These are phyloP conservation scores for Anneissia japonica DNA, from an alignment of 35 echinoderm and acorn worm species.

Conservation along the genomic window DNA sequence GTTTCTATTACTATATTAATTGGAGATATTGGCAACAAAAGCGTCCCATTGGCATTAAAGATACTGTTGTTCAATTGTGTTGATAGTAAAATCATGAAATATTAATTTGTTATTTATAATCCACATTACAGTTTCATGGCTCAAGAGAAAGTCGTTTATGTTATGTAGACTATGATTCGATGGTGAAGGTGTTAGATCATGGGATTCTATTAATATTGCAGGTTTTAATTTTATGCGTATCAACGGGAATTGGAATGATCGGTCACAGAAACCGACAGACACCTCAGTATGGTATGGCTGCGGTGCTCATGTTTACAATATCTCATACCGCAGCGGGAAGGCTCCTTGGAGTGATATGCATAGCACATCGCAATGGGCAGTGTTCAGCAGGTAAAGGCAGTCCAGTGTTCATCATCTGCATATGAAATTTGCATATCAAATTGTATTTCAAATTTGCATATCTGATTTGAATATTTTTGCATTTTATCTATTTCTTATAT, in stretches of 20 bases:
- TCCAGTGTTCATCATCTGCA: too few relatives aligned
- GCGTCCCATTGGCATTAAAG: too few relatives aligned
- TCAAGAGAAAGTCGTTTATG: neutral
- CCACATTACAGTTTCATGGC: neutral
- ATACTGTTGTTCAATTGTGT: too few relatives aligned
- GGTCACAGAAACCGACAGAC: conserved; percentile 72
- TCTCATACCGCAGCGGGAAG: conserved; percentile 51
- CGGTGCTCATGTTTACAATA: conserved; percentile 91
- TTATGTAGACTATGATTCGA: neutral
- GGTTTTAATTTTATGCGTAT: conserved; percentile 35
- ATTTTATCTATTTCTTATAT: too few relatives aligned
- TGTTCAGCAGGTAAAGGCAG: conserved; percentile 68
- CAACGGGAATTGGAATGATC: conserved; percentile 92
- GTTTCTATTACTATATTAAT: too few relatives aligned
- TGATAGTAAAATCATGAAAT: too few relatives aligned
- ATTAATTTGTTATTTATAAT: too few relatives aligned
- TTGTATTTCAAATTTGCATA: neutral
- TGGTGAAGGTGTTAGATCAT: neutral
- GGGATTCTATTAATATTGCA: neutral
- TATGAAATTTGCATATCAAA: neutral
- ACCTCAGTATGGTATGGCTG: conserved; percentile 94
- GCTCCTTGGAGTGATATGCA: conserved; percentile 92
- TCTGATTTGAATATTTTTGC: neutral
- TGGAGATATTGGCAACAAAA: too few relatives aligned
- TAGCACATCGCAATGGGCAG: conserved; percentile 93